Percentiles rank a stretch among this genome's conserved stretches.
Evolutionary conservation across 2,797 vertebrate genomes (phyloP).

Genomic region (Lerista edwardsae): DNA sequence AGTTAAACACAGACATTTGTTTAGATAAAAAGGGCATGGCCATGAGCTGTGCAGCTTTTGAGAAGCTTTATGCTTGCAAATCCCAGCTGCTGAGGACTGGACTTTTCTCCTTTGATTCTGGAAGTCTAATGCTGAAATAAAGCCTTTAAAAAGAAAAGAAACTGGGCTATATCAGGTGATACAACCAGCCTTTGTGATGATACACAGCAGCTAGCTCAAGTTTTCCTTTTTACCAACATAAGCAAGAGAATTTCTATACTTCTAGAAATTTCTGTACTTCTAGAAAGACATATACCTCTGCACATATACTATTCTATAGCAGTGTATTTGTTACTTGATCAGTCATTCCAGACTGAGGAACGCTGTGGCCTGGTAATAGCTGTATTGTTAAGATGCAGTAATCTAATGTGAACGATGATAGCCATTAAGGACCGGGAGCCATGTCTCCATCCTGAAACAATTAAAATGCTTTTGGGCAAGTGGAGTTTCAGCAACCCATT

Average conservation of each 20-base stretch:
- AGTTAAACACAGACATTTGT: conserved; percentile 51
- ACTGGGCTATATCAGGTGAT: background rate
- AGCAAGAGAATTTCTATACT: background rate
- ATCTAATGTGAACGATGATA: background rate
- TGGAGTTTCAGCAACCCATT: background rate
- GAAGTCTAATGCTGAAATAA: conserved; percentile 27
- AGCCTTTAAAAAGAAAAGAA: background rate
- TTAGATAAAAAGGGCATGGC: conserved; percentile 40
- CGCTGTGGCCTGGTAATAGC: background rate
- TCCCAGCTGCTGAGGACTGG: conserved; percentile 34
- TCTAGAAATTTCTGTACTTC: too few species aligned
- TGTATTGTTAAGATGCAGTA: background rate
- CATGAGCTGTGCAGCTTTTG: conserved; percentile 56
- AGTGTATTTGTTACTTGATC: background rate
- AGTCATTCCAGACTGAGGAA: background rate
- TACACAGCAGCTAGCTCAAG: background rate
- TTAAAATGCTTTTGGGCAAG: background rate
- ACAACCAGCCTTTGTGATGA: conserved; percentile 8
- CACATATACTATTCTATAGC: too few species aligned
- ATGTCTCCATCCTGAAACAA: background rate
- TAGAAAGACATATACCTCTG: too few species aligned
- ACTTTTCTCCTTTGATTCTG: conserved; percentile 37
- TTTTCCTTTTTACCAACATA: background rate
- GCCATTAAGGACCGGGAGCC: background rate
- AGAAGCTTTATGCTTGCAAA: conserved; percentile 57